phyloP scores from a whole-genome alignment of 2,888 invertebrate species.

The Aphidoletes aphidimyza region DNA sequence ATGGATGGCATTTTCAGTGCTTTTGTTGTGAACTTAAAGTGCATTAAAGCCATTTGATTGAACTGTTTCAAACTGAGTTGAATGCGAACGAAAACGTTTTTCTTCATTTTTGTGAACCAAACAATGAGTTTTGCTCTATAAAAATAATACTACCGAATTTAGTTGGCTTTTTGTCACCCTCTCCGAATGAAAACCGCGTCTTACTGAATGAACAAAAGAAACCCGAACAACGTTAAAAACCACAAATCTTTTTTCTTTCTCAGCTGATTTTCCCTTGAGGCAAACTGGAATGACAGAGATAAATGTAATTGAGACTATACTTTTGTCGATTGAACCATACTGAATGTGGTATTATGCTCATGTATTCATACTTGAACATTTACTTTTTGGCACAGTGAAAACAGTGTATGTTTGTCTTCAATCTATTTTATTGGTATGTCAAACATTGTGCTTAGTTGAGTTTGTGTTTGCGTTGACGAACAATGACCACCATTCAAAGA shows the following conservation, averaged over 20 bases:
- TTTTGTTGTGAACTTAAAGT: not conserved
- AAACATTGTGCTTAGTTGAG: too few species aligned
- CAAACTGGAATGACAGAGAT: constrained; percentile 18
- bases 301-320: constrained; percentile 22
- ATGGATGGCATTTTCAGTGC: not conserved
- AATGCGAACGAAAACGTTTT: not conserved
- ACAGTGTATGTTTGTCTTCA: not conserved
- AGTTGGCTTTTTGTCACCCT: too few species aligned
- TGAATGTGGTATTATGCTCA: not conserved
- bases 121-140: not conserved
- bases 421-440: not conserved
- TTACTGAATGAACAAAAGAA: too few species aligned
- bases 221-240: not conserved
- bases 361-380: not conserved
- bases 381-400: not conserved
- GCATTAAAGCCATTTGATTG: not conserved
- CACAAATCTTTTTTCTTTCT: not conserved
- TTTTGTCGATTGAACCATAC: not conserved
- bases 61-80: not conserved
- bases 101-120: not conserved
- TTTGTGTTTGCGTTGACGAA: too few species aligned
- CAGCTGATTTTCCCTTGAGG: not conserved
- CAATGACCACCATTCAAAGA: too few species aligned
- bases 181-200: not conserved
- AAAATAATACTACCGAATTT: too few species aligned